A percentile compares a stretch with the other conserved stretches of the same genome.
phyloP scores from a whole-genome alignment of 2,113 vertebrate species.

The Ochotona curzoniae region DNA sequence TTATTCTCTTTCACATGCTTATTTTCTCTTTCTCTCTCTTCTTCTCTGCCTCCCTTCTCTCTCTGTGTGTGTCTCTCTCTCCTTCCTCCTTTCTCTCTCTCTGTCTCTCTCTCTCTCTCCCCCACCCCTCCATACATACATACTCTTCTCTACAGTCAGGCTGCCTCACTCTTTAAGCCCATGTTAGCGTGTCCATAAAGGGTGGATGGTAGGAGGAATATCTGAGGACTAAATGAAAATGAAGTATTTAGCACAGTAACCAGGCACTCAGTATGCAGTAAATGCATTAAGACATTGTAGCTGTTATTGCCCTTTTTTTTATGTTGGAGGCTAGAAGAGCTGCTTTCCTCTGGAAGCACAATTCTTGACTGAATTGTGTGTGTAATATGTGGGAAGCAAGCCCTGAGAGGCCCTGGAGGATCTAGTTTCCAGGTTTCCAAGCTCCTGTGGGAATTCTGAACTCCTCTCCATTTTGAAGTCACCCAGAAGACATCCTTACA shows the following conservation, averaged over 20 bases:
- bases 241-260: neutral
- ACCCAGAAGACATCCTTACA: slow-evolving; percentile 56
- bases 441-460: slow-evolving; percentile 55
- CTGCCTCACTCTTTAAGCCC: neutral
- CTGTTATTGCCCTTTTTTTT: neutral
- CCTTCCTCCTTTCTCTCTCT: no score
- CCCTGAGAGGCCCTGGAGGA: slow-evolving; percentile 15
- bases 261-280: neutral
- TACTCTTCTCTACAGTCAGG: neutral
- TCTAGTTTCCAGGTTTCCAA: slow-evolving; percentile 61
- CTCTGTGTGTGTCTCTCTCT: no score
- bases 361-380: neutral
- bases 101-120: no score
- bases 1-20: neutral
- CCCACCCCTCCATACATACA: no score
- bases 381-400: neutral
- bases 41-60: neutral
- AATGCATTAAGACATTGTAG: neutral
- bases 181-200: neutral
- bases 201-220: neutral
- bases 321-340: neutral
- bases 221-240: neutral
- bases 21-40: no score
- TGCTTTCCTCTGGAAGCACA: neutral
- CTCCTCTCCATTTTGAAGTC: slow-evolving; percentile 55